Evolutionary conservation across 2,113 vertebrate genomes (phyloP).

Genomic region (Micronycteris hirsuta): DNA sequence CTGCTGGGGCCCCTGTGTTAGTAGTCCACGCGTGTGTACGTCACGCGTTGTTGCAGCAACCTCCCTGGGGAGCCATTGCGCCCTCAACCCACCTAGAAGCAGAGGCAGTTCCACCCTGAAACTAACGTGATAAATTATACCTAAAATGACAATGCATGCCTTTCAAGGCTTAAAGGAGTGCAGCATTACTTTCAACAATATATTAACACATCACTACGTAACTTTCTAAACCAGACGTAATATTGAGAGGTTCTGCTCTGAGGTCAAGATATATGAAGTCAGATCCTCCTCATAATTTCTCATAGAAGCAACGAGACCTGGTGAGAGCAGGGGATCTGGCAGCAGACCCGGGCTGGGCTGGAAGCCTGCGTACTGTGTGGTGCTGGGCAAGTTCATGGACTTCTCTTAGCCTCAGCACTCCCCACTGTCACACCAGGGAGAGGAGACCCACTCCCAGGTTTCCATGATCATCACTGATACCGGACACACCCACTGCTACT

Average conservation of each 20-base stretch:
- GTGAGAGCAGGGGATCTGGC: rapidly evolving
- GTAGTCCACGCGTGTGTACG: background rate
- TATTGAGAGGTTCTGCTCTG: rapidly evolving
- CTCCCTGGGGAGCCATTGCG: background rate
- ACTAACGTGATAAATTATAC: background rate
- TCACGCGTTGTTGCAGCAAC: background rate
- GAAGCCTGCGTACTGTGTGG: rapidly evolving
- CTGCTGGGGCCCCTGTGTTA: background rate
- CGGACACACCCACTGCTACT: rapidly evolving
- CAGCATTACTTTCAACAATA: rapidly evolving
- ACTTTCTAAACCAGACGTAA: background rate
- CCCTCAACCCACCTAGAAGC: background rate
- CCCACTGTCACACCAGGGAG: rapidly evolving
- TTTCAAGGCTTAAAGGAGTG: rapidly evolving
- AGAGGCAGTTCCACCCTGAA: background rate
- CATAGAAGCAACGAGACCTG: background rate
- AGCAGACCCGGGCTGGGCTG: rapidly evolving
- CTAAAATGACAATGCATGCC: rapidly evolving
- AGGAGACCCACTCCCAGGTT: too few species aligned
- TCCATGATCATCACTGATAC: rapidly evolving
- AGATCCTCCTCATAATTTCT: background rate
- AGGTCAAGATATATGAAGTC: too few species aligned
- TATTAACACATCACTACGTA: rapidly evolving
- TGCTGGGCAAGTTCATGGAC: rapidly evolving
- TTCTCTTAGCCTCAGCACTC: background rate